Base-by-base conservation (phyloP, 2,888 invertebrate genomes). In the Lasioglossum marginatum region DNA sequence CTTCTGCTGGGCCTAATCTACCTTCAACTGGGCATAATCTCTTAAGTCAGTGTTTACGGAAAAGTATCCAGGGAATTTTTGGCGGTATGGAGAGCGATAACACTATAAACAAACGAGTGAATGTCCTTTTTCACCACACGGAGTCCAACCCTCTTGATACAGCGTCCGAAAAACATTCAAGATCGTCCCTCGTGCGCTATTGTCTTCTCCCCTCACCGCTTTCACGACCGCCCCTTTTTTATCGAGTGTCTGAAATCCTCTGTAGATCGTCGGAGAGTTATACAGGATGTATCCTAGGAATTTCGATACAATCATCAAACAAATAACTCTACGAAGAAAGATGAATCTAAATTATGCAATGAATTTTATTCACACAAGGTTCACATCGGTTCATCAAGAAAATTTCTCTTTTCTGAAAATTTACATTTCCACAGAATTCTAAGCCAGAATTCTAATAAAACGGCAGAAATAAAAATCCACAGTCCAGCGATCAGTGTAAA, bases 121-220 rank as follows among this genome's bases (percentile, higher is more conserved):
- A n/a, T 70, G 23, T 70, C 12, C n/a, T 40, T 40, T 70, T 70
- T n/a, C 14, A 1, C 5, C 14, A n/a, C n/a, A 5, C 37, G 5
- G 14, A 40, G 40, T n/a, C 57, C 70, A 14, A 70, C 70, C 70
- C 70, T 40, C 37, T 40, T 40, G 70, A 40, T 70, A 70, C 40
- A 12, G 40, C 10, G 40, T 37, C n/a, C 40, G 23, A 14, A 70
- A 70, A 40, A 40, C 37, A 40, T 70, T 40, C 70, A 27, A 40
- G 0, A 40, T 70, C 40, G 37, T n/a, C 70, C 70, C 70, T 70
- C 40, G 70, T 5, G n/a, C 5, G n/a, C 70, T 70, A 37, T 70
- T 40, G 70, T n/a, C n/a, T 40, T 40, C 37, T n/a, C 37, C 70
- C 68, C n/a, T 70, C 12, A n/a, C 40, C 40, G 37, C 68, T 70